These are phyloP conservation scores for Trinectes maculatus DNA, from an alignment of 2,113 vertebrate genomes.

Conservation along the genomic window DNA sequence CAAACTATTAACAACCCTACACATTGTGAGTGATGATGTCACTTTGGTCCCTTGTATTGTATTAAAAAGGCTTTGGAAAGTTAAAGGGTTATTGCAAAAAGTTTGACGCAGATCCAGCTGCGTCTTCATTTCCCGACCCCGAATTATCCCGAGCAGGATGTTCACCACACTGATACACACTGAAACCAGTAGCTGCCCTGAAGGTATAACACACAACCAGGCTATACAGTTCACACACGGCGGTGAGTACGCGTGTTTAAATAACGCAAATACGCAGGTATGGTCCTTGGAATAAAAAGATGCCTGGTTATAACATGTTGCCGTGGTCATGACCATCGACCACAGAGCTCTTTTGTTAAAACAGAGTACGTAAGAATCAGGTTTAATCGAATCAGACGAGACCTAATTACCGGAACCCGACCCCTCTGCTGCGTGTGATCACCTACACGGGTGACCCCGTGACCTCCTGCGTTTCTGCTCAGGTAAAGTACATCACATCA, in stretches of 20 bases:
- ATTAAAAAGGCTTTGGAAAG: too few species aligned
- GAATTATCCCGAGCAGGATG: constrained; percentile 13
- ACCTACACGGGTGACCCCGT: neutral
- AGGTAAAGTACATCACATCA: constrained; percentile 17
- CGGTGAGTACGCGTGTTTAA: too few species aligned
- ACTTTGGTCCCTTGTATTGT: too few species aligned
- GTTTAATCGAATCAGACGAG: neutral
- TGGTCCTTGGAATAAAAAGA: too few species aligned
- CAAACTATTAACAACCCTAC: neutral
- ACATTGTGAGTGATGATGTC: neutral
- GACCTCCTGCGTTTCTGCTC: neutral
- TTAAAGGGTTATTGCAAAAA: neutral
- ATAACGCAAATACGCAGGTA: constrained; percentile 2
- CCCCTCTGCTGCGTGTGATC: neutral
- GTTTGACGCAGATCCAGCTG: neutral
- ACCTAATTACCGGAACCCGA: constrained; percentile 31
- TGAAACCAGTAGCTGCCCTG: constrained; percentile 23
- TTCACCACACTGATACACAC: constrained; percentile 5
- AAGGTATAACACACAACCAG: constrained; percentile 11
- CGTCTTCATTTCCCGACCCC: constrained; percentile 3
- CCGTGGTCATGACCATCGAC: neutral
- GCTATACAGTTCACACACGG: too few species aligned
- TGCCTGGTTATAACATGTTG: too few species aligned
- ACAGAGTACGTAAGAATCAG: constrained; percentile 8
- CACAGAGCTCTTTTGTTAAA: constrained; percentile 3